phyloP scores from a whole-genome alignment of 2,888 invertebrate species.

The Epistrophe grossulariae region DNA sequence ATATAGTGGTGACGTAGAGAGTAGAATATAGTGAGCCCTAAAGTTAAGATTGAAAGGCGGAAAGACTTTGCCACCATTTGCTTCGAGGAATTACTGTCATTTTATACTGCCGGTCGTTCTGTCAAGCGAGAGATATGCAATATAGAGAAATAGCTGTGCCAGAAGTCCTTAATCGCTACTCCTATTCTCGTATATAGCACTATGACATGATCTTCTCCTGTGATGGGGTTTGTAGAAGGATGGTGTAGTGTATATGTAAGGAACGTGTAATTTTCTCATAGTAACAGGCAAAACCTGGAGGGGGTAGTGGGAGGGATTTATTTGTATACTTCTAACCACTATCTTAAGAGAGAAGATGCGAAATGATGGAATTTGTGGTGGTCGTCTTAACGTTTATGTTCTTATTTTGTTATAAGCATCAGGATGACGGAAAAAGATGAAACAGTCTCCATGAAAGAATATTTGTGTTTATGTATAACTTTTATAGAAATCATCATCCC shows the following conservation, averaged over 20 bases:
- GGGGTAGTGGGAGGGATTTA: background rate
- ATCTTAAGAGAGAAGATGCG: background rate
- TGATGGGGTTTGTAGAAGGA: conserved; percentile 6
- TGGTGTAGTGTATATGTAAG: background rate
- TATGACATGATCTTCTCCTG: conserved; percentile 37
- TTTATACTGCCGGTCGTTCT: conserved; percentile 53
- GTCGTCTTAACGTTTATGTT: conserved; percentile 49
- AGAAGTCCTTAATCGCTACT: conserved; percentile 65
- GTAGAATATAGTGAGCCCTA: background rate
- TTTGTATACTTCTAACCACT: conserved; percentile 1
- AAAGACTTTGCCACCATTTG: conserved; percentile 54
- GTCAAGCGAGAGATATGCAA: conserved; percentile 52
- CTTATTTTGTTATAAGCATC: conserved; percentile 43
- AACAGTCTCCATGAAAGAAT: background rate
- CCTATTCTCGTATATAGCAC: conserved; percentile 2
- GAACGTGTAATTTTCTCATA: background rate
- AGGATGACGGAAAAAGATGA: conserved; percentile 1
- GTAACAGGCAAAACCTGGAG: background rate
- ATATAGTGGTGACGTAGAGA: background rate
- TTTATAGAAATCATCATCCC: conserved; percentile 1
- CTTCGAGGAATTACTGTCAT: conserved; percentile 71
- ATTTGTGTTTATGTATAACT: background rate
- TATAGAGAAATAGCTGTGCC: conserved; percentile 51
- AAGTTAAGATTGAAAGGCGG: conserved; percentile 11
- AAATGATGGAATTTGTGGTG: conserved; percentile 59